phyloP scores from a whole-genome alignment of 1,140 invertebrate species.

The Aleiodes sp. region DNA sequence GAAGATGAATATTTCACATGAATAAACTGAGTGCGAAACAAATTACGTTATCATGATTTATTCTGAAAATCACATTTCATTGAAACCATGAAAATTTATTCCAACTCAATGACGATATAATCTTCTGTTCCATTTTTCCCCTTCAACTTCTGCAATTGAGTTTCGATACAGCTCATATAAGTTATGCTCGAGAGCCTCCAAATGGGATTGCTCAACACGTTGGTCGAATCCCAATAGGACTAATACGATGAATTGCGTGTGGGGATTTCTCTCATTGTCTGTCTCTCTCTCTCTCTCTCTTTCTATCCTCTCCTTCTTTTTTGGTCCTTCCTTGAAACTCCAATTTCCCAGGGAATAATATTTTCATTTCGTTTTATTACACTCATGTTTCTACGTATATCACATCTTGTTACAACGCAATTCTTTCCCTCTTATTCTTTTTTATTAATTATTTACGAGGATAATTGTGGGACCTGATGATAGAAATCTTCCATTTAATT shows the following conservation, averaged over 20 bases:
- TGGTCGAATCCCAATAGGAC: constrained; percentile 15
- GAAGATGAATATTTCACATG: too few species aligned
- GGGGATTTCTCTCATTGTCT: not conserved
- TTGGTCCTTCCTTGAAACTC: not conserved
- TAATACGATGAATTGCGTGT: constrained; percentile 24
- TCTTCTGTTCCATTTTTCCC: not conserved
- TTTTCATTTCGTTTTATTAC: constrained; percentile 31
- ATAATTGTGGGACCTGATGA: not conserved
- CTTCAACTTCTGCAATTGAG: constrained; percentile 8
- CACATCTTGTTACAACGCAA: not conserved
- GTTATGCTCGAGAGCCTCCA: not conserved
- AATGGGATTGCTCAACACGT: constrained; percentile 16
- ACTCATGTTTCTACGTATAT: not conserved
- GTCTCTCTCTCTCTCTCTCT: constrained; percentile 1
- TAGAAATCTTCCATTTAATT: too few species aligned
- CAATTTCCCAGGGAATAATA: constrained; percentile 28
- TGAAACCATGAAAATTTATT: not conserved
- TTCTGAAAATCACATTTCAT: not conserved
- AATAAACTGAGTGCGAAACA: too few species aligned
- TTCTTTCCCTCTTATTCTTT: not conserved
- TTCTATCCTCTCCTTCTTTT: not conserved
- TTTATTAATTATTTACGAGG: not conserved
- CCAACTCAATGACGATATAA: not conserved
- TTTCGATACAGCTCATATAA: constrained; percentile 16
- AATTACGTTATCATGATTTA: too few species aligned